Evolutionary conservation across 2,888 invertebrate genomes (phyloP).

Genomic region (Malachius bipustulatus): DNA sequence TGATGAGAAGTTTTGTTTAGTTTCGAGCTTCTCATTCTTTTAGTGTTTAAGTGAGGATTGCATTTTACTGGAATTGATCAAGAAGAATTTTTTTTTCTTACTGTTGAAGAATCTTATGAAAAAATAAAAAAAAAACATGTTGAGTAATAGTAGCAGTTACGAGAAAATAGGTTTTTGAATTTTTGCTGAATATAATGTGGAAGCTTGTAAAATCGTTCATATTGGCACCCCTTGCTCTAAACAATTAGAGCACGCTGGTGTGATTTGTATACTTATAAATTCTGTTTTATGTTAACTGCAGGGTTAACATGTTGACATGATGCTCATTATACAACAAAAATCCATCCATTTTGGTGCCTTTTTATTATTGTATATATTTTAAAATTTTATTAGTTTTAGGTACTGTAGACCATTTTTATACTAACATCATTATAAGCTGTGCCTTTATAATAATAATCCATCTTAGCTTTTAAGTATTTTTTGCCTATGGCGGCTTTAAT

Average conservation of each 20-base stretch:
- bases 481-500: too few species aligned
- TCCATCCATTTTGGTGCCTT: constrained; percentile 40
- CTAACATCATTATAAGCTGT: constrained; percentile 27
- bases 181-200: too few species aligned
- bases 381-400: constrained; percentile 23
- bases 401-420: constrained; percentile 22
- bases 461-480: neutral
- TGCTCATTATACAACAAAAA: constrained; percentile 34
- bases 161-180: too few species aligned
- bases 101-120: too few species aligned
- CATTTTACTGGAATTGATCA: too few species aligned
- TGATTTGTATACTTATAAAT: neutral
- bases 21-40: too few species aligned
- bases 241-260: constrained; percentile 10
- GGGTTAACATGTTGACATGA: constrained; percentile 28
- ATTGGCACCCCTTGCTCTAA: constrained; percentile 9
- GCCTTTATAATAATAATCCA: constrained; percentile 24
- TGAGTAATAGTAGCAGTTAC: too few species aligned
- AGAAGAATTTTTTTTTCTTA: too few species aligned
- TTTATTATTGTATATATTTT: constrained; percentile 23
- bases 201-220: neutral
- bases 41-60: too few species aligned
- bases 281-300: constrained; percentile 26
- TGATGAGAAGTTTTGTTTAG: too few species aligned
- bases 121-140: too few species aligned